phyloP scores from a whole-genome alignment of 2,113 vertebrate species.

The Amazona guildingii region DNA sequence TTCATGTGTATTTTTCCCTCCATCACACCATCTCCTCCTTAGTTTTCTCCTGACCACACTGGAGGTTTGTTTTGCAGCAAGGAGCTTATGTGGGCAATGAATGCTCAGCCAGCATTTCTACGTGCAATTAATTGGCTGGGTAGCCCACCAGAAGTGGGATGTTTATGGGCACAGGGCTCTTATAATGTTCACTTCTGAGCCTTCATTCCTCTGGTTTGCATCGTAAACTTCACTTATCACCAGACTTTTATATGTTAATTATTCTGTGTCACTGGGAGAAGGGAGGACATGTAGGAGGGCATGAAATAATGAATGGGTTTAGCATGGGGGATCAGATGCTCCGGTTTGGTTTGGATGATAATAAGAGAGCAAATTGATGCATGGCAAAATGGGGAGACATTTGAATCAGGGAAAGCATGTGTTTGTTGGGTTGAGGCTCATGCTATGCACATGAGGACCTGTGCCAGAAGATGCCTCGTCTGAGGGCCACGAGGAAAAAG shows the following conservation, averaged over 20 bases:
- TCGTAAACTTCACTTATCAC: slow-evolving; percentile 66
- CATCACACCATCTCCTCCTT: slow-evolving; percentile 7
- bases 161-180: slow-evolving; percentile 71
- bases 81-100: slow-evolving; percentile 45
- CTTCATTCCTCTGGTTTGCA: slow-evolving; percentile 56
- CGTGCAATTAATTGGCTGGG: slow-evolving; percentile 59
- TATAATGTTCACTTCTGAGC: slow-evolving; percentile 70
- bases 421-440: not conserved
- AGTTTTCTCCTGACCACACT: not conserved
- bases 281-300: not conserved
- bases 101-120: slow-evolving; percentile 53
- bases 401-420: not conserved
- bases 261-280: not conserved
- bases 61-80: slow-evolving; percentile 58
- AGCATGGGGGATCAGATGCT: not conserved
- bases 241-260: slow-evolving; percentile 70
- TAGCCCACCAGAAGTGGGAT: slow-evolving; percentile 69
- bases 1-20: not conserved
- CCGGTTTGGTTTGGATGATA: not conserved
- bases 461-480: not conserved
- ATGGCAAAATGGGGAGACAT: not conserved
- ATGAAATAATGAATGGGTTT: not conserved
- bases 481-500: not conserved
- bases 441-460: fast-evolving
- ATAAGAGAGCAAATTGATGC: not conserved